Evolutionary conservation across 2,888 invertebrate species (phyloP), one percentile per base, ranked within the genome.

Genomic region (Ischnura elegans): DNA sequence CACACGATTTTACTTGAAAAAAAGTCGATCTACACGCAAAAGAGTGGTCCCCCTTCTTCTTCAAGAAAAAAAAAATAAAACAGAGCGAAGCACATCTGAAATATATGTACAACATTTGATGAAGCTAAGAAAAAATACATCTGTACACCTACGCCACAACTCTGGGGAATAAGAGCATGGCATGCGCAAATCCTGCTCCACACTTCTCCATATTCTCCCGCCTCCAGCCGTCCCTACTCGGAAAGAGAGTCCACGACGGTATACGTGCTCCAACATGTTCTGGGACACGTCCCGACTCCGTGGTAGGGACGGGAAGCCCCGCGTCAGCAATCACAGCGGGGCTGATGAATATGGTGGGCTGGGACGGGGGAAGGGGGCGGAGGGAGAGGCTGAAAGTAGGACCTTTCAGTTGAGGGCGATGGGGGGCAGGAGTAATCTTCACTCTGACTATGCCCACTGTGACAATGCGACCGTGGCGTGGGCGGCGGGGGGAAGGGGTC

Each of bases 321-420:
- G 61, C 90, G 90, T 90, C 90, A 90, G 90, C 90, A 90, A 90
- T 90, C 90, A 8, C 90, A 90, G 43, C 90, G 90, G 5, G 90
- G 61, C 76, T 76, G 76, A 29, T 90, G 90, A 43, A 90, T 66
- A 45, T 90, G 90, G 61, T 90, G 90, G 13, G 61, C 61, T 4
- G 90, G 97, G 90, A 97, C 97, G 36, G 98, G 98, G 85, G 98
- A 98, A 46, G 98, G 98, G 16, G 99, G 98, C 19, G 99, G 99
- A 61, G 98, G 98, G 94, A 97, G 96, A 4, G 98, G 98, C 96
- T 97, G 97, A 95, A 98, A 98, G 95, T 97, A 98, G n/a, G 98
- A 98, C 94, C 98, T 94, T 94, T 96, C 96, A 13, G 96, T 96
- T 42, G 96, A 97, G 10, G 98, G 98, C 94, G 98, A 97, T 16